Evolutionary conservation across 2,113 vertebrate genomes (phyloP).

Genomic region (Tamias sibiricus): DNA sequence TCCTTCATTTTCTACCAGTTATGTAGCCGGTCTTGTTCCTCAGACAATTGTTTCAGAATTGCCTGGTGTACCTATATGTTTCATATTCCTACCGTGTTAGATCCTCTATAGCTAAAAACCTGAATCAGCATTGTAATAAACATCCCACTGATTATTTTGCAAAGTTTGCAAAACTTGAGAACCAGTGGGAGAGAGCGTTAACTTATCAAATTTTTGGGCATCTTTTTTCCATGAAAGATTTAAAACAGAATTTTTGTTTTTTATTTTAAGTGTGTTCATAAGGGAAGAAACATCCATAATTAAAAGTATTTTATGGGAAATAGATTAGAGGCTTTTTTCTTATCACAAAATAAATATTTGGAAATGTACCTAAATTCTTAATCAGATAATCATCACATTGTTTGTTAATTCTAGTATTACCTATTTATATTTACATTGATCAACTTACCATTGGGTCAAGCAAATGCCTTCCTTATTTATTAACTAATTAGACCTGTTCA

Average conservation of each 20-base stretch:
- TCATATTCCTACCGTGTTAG: background rate
- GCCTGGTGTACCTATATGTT: background rate
- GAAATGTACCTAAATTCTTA: conserved; percentile 26
- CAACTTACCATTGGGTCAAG: background rate
- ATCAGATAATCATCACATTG: conserved; percentile 17
- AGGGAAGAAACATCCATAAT: background rate
- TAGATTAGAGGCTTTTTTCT: conserved; percentile 2
- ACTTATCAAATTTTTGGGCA: background rate
- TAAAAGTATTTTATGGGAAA: conserved; percentile 37
- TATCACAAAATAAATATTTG: conserved; percentile 57
- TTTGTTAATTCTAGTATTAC: conserved; percentile 8
- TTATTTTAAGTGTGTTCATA: conserved; percentile 9
- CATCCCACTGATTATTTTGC: background rate
- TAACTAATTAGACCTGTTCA: conserved; percentile 32
- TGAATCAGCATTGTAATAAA: conserved; percentile 13
- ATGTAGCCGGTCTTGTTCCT: background rate
- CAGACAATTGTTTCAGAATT: background rate
- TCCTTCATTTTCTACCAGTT: background rate
- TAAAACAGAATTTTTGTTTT: conserved; percentile 60
- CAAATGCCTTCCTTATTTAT: background rate
- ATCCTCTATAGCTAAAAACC: background rate
- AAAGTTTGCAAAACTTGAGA: conserved; percentile 7
- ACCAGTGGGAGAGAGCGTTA: background rate
- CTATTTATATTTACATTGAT: conserved; percentile 44
- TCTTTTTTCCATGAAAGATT: conserved; percentile 43